A percentile compares a stretch with the other conserved stretches of the same genome.
These are phyloP conservation scores for Alligator sinensis DNA, from an alignment of 2,113 vertebrate species.

Conservation along the genomic window DNA sequence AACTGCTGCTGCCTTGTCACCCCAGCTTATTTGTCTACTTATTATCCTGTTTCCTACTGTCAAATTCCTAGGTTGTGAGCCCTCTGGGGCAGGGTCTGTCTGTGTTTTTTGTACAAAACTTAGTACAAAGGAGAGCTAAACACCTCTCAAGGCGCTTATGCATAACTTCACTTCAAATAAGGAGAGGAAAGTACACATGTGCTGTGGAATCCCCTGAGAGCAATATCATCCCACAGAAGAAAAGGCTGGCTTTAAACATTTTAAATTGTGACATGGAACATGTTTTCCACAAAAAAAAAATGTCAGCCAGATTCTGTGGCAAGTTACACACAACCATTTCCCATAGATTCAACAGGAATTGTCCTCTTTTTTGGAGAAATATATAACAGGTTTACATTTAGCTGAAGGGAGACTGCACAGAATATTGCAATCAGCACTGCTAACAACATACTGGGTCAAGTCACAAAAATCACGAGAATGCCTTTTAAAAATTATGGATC, in stretches of 20 bases:
- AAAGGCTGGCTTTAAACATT: neutral
- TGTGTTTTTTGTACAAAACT: neutral
- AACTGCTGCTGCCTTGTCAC: no score
- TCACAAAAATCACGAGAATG: constrained; percentile 1
- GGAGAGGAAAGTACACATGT: neutral
- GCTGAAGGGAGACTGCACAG: constrained; percentile 21
- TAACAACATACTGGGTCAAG: constrained; percentile 39
- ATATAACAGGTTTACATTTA: constrained; percentile 64
- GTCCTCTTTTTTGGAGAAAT: constrained; percentile 38
- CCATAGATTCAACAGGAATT: constrained; percentile 27
- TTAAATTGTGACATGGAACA: neutral
- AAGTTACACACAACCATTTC: constrained; percentile 36
- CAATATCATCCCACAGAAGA: neutral
- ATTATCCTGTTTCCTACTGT: neutral
- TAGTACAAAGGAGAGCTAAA: neutral
- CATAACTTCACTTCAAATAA: neutral
- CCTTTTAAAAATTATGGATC: constrained; percentile 14
- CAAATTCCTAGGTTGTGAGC: neutral
- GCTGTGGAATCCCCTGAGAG: neutral
- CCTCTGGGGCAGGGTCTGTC: neutral
- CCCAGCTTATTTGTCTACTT: neutral
- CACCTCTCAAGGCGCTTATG: neutral
- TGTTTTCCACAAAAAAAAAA: constrained; percentile 24
- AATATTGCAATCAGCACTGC: constrained; percentile 39
- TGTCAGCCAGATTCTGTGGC: constrained; percentile 38